Base-by-base conservation (phyloP, 2,797 vertebrate species). In the Hypotaenidia philippensis region DNA sequence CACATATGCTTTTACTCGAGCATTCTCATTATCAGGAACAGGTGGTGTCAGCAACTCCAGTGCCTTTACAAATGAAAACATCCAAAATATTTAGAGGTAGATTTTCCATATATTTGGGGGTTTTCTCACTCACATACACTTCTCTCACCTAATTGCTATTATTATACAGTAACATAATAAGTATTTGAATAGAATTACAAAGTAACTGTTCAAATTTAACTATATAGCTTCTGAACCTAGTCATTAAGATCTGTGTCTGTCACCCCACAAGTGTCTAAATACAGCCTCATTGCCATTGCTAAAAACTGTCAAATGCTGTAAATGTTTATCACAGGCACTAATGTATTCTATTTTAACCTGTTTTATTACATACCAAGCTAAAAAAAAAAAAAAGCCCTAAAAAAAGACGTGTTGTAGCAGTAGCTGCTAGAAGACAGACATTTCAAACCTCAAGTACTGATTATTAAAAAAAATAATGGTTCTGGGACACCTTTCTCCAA, bases 1-100 rank as follows among this genome's bases (percentile, higher is more conserved):
- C 41, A 99, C 97, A 3, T 98, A 95, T 5, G 99, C 99, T 97
- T 99, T 99, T 40, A 98, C 83, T 96, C 99, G 98, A 87, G 99
- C 98, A 1, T 70, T 93, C 70, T 98, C 98, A 31, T 99, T 99
- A 82, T 97, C 98, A 78, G 97, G 44, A 69, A 99, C 99, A 8
- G 98, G 98, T 20, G 99, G 99, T 20, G 97, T 99, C 96, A 99
- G 87, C 92, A 99, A 97, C 65, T 99, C 98, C 32, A 99, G 97
- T 4, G 99, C 99, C 99, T 99, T 96, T 27, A 93, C 36, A 95
- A 93, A 87, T 27, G 17, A 89, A 69, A 72, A 87, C 5, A 72
- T 4, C 9, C n/a, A 55, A 38, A 79, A 19, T 49, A 85, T 19
- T 91, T 64, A 56, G 23, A 64, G 29, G 26, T 20, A 50, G 38